Conservation (phyloP, 1,140 invertebrate genomes). For the Spodoptera litura region DNA sequence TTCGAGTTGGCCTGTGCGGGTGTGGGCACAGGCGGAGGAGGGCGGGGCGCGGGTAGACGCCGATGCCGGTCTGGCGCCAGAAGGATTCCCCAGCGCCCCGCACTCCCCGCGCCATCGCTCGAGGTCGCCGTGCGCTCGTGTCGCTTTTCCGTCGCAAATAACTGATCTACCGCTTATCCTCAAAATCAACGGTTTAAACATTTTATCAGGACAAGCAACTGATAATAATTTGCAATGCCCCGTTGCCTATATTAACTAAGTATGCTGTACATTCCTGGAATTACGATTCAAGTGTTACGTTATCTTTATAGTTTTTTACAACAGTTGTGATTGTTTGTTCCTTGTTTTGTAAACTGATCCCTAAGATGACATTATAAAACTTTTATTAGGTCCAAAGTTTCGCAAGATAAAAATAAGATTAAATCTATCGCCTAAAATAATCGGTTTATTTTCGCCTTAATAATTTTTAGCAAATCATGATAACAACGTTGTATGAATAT, state of each 20-base stretch:
- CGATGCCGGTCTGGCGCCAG: slow-evolving; percentile 85
- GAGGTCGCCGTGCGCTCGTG: slow-evolving; percentile 74
- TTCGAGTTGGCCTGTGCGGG: slow-evolving; percentile 77
- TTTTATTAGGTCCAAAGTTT: background rate
- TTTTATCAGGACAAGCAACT: background rate
- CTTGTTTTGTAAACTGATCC: too few relatives aligned
- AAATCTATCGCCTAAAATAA: slow-evolving; percentile 40
- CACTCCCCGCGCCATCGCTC: slow-evolving; percentile 65
- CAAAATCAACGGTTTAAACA: slow-evolving; percentile 23
- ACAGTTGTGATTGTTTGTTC: too few relatives aligned
- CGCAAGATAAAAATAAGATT: slow-evolving; percentile 42
- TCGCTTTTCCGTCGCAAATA: slow-evolving; percentile 62
- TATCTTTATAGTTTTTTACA: background rate
- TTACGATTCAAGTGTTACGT: too few relatives aligned
- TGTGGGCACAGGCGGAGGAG: slow-evolving; percentile 57
- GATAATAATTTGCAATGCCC: background rate
- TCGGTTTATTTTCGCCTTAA: slow-evolving; percentile 15
- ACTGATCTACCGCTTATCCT: slow-evolving; percentile 55
- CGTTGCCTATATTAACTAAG: background rate
- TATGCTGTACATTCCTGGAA: background rate
- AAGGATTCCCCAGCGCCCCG: slow-evolving; percentile 85
- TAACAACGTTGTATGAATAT: slow-evolving; percentile 30
- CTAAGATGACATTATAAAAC: background rate
- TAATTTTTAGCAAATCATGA: slow-evolving; percentile 27
- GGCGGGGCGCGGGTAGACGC: slow-evolving; percentile 78